Evolutionary conservation across 2,888 invertebrate genomes (phyloP).

Genomic region (Flabesymbios commensalis): DNA sequence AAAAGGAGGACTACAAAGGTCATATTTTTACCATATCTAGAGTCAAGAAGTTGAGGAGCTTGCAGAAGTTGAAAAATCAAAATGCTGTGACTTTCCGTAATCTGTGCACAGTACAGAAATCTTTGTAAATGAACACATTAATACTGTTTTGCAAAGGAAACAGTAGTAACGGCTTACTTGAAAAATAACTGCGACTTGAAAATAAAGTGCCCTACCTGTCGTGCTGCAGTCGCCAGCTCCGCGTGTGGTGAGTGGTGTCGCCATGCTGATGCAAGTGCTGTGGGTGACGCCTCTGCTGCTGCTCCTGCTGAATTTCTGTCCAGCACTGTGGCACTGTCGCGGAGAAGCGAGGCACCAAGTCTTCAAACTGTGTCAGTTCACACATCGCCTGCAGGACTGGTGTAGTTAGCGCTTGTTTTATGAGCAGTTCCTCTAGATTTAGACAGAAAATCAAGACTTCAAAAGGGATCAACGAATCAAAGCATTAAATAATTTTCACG

Average conservation of each 20-base stretch:
- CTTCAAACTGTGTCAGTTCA: conserved; percentile 77
- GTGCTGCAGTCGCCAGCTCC: conserved; percentile 86
- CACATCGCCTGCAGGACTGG: conserved; percentile 70
- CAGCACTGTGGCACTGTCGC: conserved; percentile 92
- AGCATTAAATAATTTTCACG: not conserved
- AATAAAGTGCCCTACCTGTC: conserved; percentile 75
- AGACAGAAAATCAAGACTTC: not conserved
- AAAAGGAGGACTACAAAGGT: too few species aligned
- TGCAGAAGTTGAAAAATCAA: too few species aligned
- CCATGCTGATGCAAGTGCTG: conserved; percentile 74
- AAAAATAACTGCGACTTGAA: too few species aligned
- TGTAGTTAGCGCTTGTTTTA: conserved; percentile 66
- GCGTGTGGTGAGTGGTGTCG: conserved; percentile 74
- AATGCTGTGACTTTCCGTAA: too few species aligned
- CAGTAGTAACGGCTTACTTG: too few species aligned
- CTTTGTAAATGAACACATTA: too few species aligned
- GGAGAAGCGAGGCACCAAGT: conserved; percentile 73
- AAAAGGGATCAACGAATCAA: not conserved
- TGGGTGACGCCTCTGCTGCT: conserved; percentile 84
- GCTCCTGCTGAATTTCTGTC: conserved; percentile 90
- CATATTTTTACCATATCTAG: too few species aligned
- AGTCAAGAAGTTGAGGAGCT: too few species aligned
- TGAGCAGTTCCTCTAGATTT: conserved; percentile 51
- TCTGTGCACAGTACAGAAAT: too few species aligned
- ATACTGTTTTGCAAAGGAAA: too few species aligned